Conservation (phyloP, 2,797 vertebrate species). For the Triplophysa bombifrons region DNA sequence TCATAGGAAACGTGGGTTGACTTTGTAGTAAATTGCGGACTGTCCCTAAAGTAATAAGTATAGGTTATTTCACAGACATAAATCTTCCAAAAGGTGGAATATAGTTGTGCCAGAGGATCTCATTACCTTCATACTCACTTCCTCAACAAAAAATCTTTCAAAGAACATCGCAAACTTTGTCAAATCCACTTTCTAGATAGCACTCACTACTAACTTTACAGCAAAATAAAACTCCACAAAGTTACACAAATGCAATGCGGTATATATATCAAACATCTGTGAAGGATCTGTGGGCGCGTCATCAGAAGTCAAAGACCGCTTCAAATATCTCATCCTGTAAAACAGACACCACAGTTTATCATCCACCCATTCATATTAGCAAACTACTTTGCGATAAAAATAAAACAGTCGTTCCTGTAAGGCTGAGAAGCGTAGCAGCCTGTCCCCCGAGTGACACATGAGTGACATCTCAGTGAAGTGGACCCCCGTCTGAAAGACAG, state of each 20-base stretch:
- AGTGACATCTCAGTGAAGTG: slow-evolving; percentile 25
- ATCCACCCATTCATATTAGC: background rate
- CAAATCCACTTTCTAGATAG: background rate
- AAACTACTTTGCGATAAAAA: background rate
- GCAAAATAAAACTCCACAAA: background rate
- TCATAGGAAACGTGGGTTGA: background rate
- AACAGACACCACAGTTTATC: background rate
- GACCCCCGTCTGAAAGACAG: slow-evolving; percentile 27
- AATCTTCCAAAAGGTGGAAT: background rate
- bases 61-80: background rate
- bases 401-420: background rate
- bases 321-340: background rate
- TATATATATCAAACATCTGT: background rate
- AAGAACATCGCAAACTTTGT: background rate
- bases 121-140: background rate
- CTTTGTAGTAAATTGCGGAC: background rate
- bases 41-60: slow-evolving; percentile 9
- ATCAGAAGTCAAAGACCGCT: background rate
- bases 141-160: background rate
- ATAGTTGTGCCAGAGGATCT: background rate
- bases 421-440: background rate
- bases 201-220: background rate
- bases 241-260: background rate
- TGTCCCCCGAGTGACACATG: slow-evolving; percentile 8
- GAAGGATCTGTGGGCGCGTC: background rate